A percentile compares a stretch with the other conserved stretches of the same genome.
phyloP scores from a whole-genome alignment of 1,140 invertebrate species.

The Drosophila tani region DNA sequence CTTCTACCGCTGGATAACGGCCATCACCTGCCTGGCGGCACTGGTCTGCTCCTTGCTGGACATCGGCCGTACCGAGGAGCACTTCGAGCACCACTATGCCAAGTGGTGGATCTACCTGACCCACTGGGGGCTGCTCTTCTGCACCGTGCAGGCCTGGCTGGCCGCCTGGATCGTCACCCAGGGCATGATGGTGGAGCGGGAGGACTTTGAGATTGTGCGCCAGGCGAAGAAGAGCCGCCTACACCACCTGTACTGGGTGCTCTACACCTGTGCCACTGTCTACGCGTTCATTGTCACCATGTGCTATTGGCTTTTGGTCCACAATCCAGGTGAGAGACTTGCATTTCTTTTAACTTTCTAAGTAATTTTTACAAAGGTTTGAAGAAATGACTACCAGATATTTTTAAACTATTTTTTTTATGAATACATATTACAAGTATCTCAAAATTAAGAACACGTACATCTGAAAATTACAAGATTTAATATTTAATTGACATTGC shows the following conservation, averaged over 20 bases:
- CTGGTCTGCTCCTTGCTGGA: constrained; percentile 87
- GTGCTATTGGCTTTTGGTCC: constrained; percentile 84
- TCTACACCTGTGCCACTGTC: constrained; percentile 87
- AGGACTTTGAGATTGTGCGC: constrained; percentile 82
- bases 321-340: constrained; percentile 74
- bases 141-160: constrained; percentile 85
- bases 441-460: neutral
- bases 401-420: neutral
- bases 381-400: neutral
- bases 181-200: constrained; percentile 85
- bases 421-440: neutral
- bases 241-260: constrained; percentile 88
- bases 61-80: constrained; percentile 83
- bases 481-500: neutral
- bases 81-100: constrained; percentile 82
- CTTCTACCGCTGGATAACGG: constrained; percentile 87
- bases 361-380: neutral
- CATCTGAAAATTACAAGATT: neutral
- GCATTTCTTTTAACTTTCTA: neutral
- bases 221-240: constrained; percentile 79
- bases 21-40: constrained; percentile 86
- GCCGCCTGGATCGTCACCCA: constrained; percentile 82
- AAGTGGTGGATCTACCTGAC: constrained; percentile 90
- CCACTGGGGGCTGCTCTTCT: constrained; percentile 88
- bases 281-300: constrained; percentile 87